Evolutionary conservation across 1,140 invertebrate genomes (phyloP), one percentile per base, ranked within the genome.

Genomic region (Ips nitidus): DNA sequence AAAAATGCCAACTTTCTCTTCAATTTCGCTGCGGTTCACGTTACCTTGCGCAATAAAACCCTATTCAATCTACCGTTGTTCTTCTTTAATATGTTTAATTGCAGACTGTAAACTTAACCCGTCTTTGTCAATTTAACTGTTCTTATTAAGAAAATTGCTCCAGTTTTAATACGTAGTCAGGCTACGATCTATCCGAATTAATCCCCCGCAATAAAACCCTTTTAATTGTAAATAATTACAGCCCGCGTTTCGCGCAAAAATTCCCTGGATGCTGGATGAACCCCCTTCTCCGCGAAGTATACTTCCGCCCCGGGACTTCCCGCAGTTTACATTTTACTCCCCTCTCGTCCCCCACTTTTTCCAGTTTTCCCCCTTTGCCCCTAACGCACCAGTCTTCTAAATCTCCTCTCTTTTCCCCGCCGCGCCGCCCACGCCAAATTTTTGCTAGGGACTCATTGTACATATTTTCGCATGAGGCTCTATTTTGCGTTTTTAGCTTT

Each of bases 401-500:
- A 22, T 61, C 60, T 52, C 55, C 58, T 62, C 56, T 39, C 55
- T 8, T 22, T 45, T 41, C 57, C 71, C 22, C 55, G 40, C 52
- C 57, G 70, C 59, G 53, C 42, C 66, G 50, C 59, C 59, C 56
- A 69, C 70, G 62, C 64, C 59, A 76, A 79, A 79, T 75, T 78
- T 77, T 79, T 78, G 76, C 76, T 79, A 79, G 76, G 74, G 75
- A 75, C 76, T 78, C 75, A 77, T 79, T 76, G 78, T 77, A 77
- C 77, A 79, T 77, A 78, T 77, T 77, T 77, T 78, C 76, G 78
- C 77, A 73, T 79, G 67, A 69, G 60, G 53, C 78, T 79, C 78
- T 79, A 79, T 79, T 79, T 79, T 79, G 75, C 77, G 77, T 78
- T 79, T 79, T 79, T 78, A 77, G 74, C 76, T 75, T 71, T 75